These are phyloP conservation scores for Onchidella celtica DNA, from an alignment of 2,888 invertebrate species.

Conservation along the genomic window DNA sequence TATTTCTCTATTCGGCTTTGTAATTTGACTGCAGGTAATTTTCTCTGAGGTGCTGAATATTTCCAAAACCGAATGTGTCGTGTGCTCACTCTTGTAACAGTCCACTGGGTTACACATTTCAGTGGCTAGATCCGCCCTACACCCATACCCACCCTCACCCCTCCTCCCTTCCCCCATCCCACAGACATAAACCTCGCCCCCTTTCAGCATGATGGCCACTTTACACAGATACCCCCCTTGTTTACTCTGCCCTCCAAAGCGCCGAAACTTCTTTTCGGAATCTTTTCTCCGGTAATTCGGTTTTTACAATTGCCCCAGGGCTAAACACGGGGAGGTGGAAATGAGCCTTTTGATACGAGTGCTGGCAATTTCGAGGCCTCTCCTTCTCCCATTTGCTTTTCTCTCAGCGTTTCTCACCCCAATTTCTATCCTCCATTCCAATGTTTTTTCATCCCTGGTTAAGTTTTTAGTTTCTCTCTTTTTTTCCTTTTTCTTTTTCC, in stretches of 20 bases:
- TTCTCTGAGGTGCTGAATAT: too few relatives aligned
- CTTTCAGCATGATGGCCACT: slow-evolving; percentile 24
- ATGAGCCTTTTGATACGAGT: slow-evolving; percentile 31
- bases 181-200: slow-evolving; percentile 1
- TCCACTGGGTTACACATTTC: too few relatives aligned
- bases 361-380: slow-evolving; percentile 29
- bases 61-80: too few relatives aligned
- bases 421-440: neutral
- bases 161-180: neutral
- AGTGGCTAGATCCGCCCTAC: too few relatives aligned
- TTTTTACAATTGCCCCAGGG: slow-evolving; percentile 47
- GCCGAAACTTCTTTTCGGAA: slow-evolving; percentile 18
- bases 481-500: neutral
- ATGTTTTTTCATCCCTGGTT: too few relatives aligned
- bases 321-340: slow-evolving; percentile 8
- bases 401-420: slow-evolving; percentile 19
- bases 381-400: slow-evolving; percentile 35
- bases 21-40: too few relatives aligned
- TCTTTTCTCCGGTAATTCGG: slow-evolving; percentile 43
- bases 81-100: too few relatives aligned
- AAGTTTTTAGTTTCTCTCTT: neutral
- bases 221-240: slow-evolving; percentile 11
- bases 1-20: too few relatives aligned
- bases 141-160: too few relatives aligned
- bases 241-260: slow-evolving; percentile 39